Base-by-base conservation (phyloP, 2,888 invertebrate genomes). In the Ophion costatus region DNA sequence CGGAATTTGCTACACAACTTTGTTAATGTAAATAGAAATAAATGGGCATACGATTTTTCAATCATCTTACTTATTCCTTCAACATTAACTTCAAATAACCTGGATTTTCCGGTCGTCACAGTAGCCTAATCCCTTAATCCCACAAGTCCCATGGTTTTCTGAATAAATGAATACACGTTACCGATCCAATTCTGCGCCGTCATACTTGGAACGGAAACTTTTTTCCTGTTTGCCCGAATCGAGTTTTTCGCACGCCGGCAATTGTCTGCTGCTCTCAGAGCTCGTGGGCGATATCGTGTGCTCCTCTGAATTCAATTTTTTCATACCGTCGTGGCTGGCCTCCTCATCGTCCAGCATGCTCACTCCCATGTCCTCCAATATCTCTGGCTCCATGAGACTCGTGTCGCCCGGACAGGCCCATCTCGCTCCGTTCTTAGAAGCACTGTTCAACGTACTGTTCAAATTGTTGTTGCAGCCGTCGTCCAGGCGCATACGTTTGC, bases 291-390 rank as follows among this genome's bases (percentile, higher is more conserved):
- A 91, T 86, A 80, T 94, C 87, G 88, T 94, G 84, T 63, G 93
- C 91, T 92, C 94, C 92, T 86, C 94, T 86, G 75, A 91, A 88
- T 86, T 92, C 91, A 88, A 86, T 84, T 89, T 89, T 87, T 89
- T 88, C 77, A 90, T 89, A 89, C 91, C 92, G 85, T 93, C 92
- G 87, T 91, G 91, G 86, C 90, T 90, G 22, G 93, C 92, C 83
- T 94, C 94, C 85, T 95, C 95, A 14, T 95, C 94, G 75, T 95
- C 95, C 71, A 96, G 91, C 94, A 95, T 95, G 29, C 95, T 94
- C 24, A 96, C 95, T 66, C 96, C 96, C 94, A 95, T 95, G 88
- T 96, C 96, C 87, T 95, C 94, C 78, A 95, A 90, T 73, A 95
- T 94, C 86, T 95, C 95, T 24, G 94, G 92, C 82, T 94, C 93